Evolutionary conservation across 2,888 invertebrate species (phyloP).

Genomic region (Venustoraphidia nigricollis): DNA sequence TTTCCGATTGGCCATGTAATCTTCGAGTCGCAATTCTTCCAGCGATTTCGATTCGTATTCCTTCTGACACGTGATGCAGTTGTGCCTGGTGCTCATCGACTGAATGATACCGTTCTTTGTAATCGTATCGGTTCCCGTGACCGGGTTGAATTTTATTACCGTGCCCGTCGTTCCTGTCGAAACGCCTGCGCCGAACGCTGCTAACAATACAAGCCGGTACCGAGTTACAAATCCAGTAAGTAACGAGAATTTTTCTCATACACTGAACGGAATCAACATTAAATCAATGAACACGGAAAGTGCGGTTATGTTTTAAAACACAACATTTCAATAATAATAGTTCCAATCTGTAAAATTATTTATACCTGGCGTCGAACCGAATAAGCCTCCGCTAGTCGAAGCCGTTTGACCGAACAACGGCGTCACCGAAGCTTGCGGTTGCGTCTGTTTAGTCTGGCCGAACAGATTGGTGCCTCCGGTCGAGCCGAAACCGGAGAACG

Average conservation of each 20-base stretch:
- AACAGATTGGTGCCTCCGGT: constrained; percentile 28
- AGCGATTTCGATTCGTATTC: constrained; percentile 90
- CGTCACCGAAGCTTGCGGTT: constrained; percentile 29
- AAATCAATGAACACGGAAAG: no score
- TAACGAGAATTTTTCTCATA: no score
- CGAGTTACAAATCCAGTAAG: no score
- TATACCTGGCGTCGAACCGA: constrained; percentile 11
- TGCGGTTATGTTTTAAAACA: no score
- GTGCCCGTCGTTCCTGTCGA: constrained; percentile 42
- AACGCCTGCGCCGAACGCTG: constrained; percentile 23
- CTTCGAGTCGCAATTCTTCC: constrained; percentile 88
- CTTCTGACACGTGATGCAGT: constrained; percentile 98
- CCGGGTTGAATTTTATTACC: constrained; percentile 71
- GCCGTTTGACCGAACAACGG: constrained; percentile 48
- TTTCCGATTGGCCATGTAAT: constrained; percentile 82
- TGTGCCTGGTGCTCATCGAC: constrained; percentile 82
- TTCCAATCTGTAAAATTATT: constrained; percentile 4
- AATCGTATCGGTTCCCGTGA: constrained; percentile 80
- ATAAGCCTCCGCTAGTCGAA: constrained; percentile 27
- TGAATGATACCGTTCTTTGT: constrained; percentile 74
- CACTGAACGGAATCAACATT: no score
- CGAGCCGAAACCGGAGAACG: constrained; percentile 40
- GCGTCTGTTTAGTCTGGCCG: constrained; percentile 29
- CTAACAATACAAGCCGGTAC: no score
- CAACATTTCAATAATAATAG: not conserved